Base-by-base conservation (phyloP, 2,113 vertebrate genomes). In the Gadus chalcogrammus region DNA sequence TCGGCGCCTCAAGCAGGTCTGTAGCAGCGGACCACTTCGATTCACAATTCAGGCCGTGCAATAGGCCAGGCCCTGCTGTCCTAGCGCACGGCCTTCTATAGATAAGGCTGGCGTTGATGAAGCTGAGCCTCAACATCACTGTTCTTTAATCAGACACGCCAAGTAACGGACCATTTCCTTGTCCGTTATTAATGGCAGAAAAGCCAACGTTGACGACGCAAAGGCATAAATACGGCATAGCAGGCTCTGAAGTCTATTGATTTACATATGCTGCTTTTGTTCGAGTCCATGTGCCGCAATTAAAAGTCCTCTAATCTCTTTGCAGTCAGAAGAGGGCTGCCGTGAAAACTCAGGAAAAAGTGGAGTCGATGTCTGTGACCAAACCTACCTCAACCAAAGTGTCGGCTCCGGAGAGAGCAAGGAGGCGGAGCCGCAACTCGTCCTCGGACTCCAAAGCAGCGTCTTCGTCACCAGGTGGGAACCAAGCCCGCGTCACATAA, bases 381-480 rank as follows among this genome's bases (percentile, higher is more conserved):
- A 95, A 92, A 85, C 92, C 95, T 94, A 93, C 95, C 94, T 97
- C 96, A 90, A 88, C 93, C 79, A 93, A 92, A 92, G 90, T 83
- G 83, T 87, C 86, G 67, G 82, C 79, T 82, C 79, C 86, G 15
- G 90, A 91, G 81, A 80, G 89, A 72, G 59, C 71, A 67, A 84
- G 82, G 79, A 84, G 85, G 65, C 81, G 78, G 76, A 82, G 73
- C 65, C 28, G 82, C 65, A 82, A 79, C 82, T 83, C 89, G 48
- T 94, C 94, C 28, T 92, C 87, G 0, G 92, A 64, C 1, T 85
- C 91, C 27, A 94, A 93, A 85, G 87, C 78, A 53, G 93, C 91
- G 78, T 84, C 91, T 42, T 93, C 93, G 71, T 84, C 82, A 58
- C 92, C 93, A 85, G 95, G 96, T 98, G 79, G 42, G 42, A 89